A percentile compares a stretch with the other conserved stretches of the same genome.
Conservation (phyloP, 1,140 invertebrate genomes). For the Hyphantria cunea region DNA sequence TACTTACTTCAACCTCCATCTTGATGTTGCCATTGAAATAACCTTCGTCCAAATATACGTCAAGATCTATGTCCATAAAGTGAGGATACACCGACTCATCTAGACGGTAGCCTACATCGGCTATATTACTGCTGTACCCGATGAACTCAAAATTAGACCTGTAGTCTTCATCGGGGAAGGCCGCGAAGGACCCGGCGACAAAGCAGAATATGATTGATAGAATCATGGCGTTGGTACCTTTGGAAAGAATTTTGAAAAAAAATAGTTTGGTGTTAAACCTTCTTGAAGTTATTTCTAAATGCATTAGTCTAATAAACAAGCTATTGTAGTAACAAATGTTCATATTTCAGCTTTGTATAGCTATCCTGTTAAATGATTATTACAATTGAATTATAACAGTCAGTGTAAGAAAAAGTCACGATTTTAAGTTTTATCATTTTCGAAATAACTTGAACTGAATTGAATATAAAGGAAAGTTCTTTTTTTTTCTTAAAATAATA, state of each 20-base stretch:
- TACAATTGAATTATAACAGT: no score
- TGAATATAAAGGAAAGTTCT: no score
- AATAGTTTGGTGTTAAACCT: no score
- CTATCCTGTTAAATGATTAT: no score
- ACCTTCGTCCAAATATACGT: conserved; percentile 56
- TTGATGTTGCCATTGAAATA: conserved; percentile 59
- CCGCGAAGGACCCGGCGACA: conserved; percentile 38
- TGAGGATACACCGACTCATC: conserved; percentile 54
- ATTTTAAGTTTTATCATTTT: no score
- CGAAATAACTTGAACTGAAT: no score
- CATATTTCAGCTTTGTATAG: no score
- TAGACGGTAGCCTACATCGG: conserved; percentile 58
- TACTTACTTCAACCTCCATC: conserved; percentile 54
- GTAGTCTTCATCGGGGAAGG: conserved; percentile 46
- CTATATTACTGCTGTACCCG: conserved; percentile 54
- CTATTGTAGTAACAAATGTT: no score
- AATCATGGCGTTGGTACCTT: conserved; percentile 47
- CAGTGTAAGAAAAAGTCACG: no score
- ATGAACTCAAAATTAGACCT: conserved; percentile 52
- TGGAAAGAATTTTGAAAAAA: conserved; percentile 16
- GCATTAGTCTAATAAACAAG: no score
- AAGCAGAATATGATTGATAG: conserved; percentile 41
- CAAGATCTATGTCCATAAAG: conserved; percentile 53
- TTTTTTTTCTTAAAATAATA: no score
- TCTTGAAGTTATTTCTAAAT: no score